Evolutionary conservation across 64 coral and sea anemone species (phyloP), one percentile per base, ranked within the genome.

Genomic region (Montipora sp.): DNA sequence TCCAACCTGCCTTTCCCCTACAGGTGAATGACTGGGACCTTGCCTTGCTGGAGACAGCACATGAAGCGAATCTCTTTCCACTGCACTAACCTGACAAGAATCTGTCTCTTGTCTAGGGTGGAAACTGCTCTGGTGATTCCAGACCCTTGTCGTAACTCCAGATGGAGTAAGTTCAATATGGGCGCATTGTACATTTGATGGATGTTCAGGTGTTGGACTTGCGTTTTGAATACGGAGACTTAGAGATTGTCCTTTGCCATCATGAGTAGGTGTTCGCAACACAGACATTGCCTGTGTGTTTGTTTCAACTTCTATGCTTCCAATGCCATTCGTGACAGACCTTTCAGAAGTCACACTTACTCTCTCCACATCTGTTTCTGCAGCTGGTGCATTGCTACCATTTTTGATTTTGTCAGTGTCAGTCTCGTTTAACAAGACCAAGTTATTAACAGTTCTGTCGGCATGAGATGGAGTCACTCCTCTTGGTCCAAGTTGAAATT

Each of bases 381-480:
- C 53, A 15, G 24, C 4, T 15, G 21, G 6, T 1, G 21, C 55
- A 61, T 82, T 60, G 23, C 19, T 43, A 43, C 2, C 10, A 7
- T 4, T 16, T 2, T 84, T 36, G 0, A 0, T 20, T 46, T 70
- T 83, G 27, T 36, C 27, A 36, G 27, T 36, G 11, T 57, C 7
- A 57, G 7, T 8, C 11, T 84, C 61, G 3, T 48, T 44, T 49
- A 84, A 21, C 8, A 84, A 44, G 10, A 49, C 82, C 43, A 70
- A 7, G 11, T 84, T 49, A 71, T 44, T 71, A 21, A 84, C 11
- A 9, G 16, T 84, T 12, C 82, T 10, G 13, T 49, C 16, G 4
- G 48, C 18, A 70, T 70, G 45, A 20, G 82, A 84, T 18, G 82
- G 82, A 20, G 82, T 84, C 5, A 84, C 63, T 22, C 82, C 82